Base-by-base conservation (phyloP, 37 sponge, comb jelly and placozoan species). In the Mnemiopsis leidyi region DNA sequence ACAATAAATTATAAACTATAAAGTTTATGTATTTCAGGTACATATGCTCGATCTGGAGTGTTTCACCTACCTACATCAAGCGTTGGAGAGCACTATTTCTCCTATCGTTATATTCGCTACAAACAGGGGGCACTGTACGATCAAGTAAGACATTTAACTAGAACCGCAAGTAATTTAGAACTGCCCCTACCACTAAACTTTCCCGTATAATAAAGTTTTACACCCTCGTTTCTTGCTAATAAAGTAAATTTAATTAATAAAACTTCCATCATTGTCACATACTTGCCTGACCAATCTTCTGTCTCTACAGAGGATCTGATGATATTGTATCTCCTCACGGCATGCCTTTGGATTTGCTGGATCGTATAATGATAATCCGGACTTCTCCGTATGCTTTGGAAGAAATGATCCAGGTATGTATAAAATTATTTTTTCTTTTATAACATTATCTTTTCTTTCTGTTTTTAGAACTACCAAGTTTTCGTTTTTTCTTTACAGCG, bases 11-110 rank as follows among this genome's bases (percentile, higher is more conserved):
- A n/a, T n/a, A n/a, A n/a, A n/a, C n/a, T n/a, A n/a, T n/a, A n/a
- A n/a, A n/a, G n/a, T n/a, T n/a, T n/a, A n/a, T n/a, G n/a, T n/a
- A n/a, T n/a, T n/a, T 77, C 38, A 92, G 93, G 99, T 98, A n/a
- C 99, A 98, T 95, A 98, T 98, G 99, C 92, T 98, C 76, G 99
- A 98, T 92, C 95, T 98, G 24, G 99, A 98, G 94, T 98, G 97
- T 76, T 98, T 98, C 95, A 97, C 99, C 0, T 98, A 97, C 94
- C 95, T 98, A 24, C 97, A 98, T 69, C 95, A 97, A 20, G 99
- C 99, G 0, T 93, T 98, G 33, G 99, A 98, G 69, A 96, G 96
- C 35, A 94, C 96, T 36, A 95, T 98, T 38, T 94, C 99, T 21
- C 99, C 99, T 28, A 97, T 98, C 33, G 96, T 98, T 34, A 94